Percentiles rank a stretch among this genome's conserved stretches.
phyloP scores from a whole-genome alignment of 2,113 vertebrate species.

The Apodemus speciosus region DNA sequence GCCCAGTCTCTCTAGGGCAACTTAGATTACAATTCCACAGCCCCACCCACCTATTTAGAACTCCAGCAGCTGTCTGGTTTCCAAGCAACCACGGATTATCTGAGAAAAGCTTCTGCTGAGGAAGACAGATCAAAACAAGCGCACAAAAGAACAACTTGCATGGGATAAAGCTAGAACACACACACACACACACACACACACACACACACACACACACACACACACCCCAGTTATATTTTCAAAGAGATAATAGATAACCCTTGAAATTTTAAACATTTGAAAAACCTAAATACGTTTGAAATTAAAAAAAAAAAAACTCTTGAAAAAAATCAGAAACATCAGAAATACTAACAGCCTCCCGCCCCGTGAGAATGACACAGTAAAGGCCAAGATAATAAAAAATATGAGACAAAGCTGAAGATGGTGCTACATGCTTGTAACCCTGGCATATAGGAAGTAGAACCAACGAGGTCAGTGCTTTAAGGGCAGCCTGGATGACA shows the following conservation, averaged over 20 bases:
- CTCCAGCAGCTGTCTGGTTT: conserved; percentile 22
- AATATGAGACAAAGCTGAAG: not conserved
- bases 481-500: not conserved
- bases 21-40: conserved; percentile 18
- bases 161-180: not conserved
- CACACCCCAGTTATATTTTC: not conserved
- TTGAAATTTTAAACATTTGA: not conserved
- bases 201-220: not conserved
- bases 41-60: not conserved
- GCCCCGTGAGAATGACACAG: not conserved
- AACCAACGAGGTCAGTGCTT: not conserved
- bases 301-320: not conserved
- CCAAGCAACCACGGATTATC: conserved; percentile 54
- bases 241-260: not conserved
- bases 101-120: conserved; percentile 48
- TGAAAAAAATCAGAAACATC: conserved; percentile 17
- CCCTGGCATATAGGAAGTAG: not conserved
- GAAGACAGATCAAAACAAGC: conserved; percentile 36
- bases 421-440: too few relatives aligned
- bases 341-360: conserved; percentile 13
- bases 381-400: conserved; percentile 31
- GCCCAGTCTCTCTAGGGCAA: not conserved
- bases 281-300: not conserved
- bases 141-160: not conserved
- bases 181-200: not conserved